Evolutionary conservation across 2,113 vertebrate genomes (phyloP).

Genomic region (Muntiacus muntjak): DNA sequence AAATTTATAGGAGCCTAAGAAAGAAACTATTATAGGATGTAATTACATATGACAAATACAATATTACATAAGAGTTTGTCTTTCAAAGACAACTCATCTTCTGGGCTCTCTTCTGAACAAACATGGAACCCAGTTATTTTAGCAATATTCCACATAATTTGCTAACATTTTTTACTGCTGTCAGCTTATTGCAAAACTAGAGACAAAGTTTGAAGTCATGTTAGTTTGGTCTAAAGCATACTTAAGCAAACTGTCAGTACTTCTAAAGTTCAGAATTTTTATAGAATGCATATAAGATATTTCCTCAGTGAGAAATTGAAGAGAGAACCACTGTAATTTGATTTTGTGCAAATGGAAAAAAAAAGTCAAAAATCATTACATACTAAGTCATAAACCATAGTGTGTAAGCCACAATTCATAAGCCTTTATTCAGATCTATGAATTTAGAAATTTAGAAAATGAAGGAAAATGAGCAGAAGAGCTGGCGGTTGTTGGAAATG

Average conservation of each 20-base stretch:
- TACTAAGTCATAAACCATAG: not conserved
- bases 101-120: not conserved
- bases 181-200: constrained; percentile 2
- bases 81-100: not conserved
- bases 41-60: not conserved
- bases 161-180: not conserved
- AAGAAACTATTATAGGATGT: not conserved
- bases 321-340: not conserved
- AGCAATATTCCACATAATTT: not conserved
- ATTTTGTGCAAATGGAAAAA: not conserved
- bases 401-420: not conserved
- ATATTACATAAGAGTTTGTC: not conserved
- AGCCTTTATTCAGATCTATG: not conserved
- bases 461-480: not conserved
- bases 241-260: not conserved
- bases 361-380: not conserved
- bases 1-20: not conserved
- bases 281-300: not conserved
- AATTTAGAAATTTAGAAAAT: not conserved
- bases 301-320: not conserved
- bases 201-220: not conserved
- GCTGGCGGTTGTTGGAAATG: not conserved
- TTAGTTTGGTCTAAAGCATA: not conserved
- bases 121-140: not conserved
- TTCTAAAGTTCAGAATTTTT: not conserved